Evolutionary conservation across 2,113 vertebrate genomes (phyloP).

Genomic region (Aptenodytes patagonicus): DNA sequence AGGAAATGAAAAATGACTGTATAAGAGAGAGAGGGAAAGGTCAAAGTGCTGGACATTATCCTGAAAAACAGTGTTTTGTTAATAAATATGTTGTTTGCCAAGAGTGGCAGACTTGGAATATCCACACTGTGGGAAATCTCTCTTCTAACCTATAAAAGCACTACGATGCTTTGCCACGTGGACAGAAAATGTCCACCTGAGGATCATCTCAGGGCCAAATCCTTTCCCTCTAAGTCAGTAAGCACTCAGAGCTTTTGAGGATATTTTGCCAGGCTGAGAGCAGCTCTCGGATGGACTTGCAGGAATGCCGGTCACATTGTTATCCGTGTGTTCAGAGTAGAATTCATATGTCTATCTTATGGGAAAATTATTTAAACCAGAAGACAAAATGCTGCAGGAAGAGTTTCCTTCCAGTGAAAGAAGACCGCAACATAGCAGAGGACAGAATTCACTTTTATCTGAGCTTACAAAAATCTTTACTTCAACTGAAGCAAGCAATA

Average conservation of each 20-base stretch:
- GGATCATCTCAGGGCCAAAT: background rate
- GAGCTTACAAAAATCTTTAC: background rate
- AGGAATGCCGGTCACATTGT: background rate
- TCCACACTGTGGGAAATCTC: background rate
- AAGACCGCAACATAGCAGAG: background rate
- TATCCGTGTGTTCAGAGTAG: background rate
- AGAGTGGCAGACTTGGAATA: background rate
- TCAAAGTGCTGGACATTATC: background rate
- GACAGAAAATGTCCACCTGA: background rate
- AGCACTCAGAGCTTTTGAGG: background rate
- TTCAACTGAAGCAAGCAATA: background rate
- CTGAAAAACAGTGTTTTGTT: background rate
- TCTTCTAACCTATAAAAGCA: background rate
- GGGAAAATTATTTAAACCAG: background rate
- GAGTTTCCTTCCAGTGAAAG: background rate
- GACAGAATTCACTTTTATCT: background rate
- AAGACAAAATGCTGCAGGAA: background rate
- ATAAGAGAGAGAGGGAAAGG: background rate
- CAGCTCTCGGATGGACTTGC: background rate
- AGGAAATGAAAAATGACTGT: background rate
- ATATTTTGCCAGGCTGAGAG: background rate
- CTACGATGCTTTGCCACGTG: background rate
- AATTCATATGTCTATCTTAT: background rate
- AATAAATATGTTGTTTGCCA: background rate
- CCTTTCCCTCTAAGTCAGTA: background rate